Evolutionary conservation across 2,113 vertebrate species (phyloP).

Genomic region (Sigmodon hispidus): DNA sequence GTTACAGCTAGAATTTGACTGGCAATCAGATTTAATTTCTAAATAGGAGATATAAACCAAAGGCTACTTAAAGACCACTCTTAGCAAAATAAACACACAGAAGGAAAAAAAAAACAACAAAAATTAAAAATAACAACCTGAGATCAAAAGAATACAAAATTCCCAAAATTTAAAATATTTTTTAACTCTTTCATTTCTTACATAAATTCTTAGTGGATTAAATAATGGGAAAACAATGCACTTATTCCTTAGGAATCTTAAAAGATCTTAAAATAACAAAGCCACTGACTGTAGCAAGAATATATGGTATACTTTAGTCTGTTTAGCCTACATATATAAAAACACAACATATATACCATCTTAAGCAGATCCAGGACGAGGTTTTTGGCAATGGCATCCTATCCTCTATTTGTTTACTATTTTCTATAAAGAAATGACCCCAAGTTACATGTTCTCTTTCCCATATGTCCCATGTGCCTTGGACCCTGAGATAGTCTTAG

Average conservation of each 20-base stretch:
- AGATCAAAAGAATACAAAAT: background rate
- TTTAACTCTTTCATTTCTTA: background rate
- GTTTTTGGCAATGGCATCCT: background rate
- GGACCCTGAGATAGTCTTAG: constrained; percentile 44
- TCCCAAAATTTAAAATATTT: background rate
- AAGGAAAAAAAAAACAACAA: background rate
- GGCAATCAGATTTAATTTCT: constrained; percentile 26
- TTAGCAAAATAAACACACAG: no score
- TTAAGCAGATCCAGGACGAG: constrained; percentile 23
- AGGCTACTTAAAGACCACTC: background rate
- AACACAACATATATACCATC: constrained; percentile 34
- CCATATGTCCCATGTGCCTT: background rate
- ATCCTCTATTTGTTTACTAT: background rate
- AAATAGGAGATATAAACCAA: constrained; percentile 25
- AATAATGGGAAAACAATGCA: background rate
- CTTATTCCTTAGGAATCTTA: background rate
- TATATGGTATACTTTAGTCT: background rate
- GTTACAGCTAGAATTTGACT: background rate
- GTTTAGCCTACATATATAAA: background rate
- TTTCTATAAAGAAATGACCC: constrained; percentile 1
- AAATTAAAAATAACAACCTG: background rate
- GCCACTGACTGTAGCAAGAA: constrained; percentile 26
- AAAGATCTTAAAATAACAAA: constrained; percentile 10
- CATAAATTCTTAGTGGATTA: background rate
- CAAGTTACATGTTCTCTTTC: background rate